phyloP scores from a whole-genome alignment of 2,113 vertebrate genomes.

The Oceanites oceanicus region DNA sequence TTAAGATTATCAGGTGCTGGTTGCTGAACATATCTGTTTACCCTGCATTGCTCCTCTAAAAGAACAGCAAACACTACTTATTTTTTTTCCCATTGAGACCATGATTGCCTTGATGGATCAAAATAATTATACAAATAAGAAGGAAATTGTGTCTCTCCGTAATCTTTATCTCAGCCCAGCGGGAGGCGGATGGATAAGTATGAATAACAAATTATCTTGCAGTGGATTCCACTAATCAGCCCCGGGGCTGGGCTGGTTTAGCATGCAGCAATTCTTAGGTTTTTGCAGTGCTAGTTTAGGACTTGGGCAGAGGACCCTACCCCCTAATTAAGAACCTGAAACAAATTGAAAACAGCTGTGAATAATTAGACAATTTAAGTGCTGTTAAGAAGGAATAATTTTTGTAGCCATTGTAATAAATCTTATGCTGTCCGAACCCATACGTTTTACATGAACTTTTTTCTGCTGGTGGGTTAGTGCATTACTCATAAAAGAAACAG shows the following conservation, averaged over 20 bases:
- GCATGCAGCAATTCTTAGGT: constrained; percentile 70
- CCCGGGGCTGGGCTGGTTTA: constrained; percentile 32
- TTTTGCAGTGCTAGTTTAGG: constrained; percentile 72
- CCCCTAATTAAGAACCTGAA: constrained; percentile 87
- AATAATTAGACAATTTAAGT: constrained; percentile 99
- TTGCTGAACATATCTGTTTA: constrained; percentile 58
- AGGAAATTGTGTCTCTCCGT: constrained; percentile 62
- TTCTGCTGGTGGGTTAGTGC: constrained; percentile 82
- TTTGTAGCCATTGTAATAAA: constrained; percentile 95
- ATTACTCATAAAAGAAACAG: constrained; percentile 95
- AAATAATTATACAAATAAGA: constrained; percentile 67
- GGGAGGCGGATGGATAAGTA: constrained; percentile 65
- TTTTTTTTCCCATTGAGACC: neutral
- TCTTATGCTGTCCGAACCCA: constrained; percentile 93
- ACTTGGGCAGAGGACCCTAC: constrained; percentile 79
- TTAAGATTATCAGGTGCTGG: constrained; percentile 74
- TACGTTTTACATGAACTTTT: constrained; percentile 85
- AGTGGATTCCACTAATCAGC: constrained; percentile 77
- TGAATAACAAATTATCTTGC: constrained; percentile 78
- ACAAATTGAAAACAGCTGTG: constrained; percentile 93
- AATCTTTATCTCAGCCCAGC: constrained; percentile 51
- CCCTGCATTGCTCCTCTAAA: constrained; percentile 51
- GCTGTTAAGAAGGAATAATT: constrained; percentile 96
- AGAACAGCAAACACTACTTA: constrained; percentile 60
- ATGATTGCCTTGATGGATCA: constrained; percentile 62